Percentiles rank a stretch among this genome's conserved stretches.
Conservation (phyloP, 2,797 vertebrate genomes). For the Tauraco hartlaubi region DNA sequence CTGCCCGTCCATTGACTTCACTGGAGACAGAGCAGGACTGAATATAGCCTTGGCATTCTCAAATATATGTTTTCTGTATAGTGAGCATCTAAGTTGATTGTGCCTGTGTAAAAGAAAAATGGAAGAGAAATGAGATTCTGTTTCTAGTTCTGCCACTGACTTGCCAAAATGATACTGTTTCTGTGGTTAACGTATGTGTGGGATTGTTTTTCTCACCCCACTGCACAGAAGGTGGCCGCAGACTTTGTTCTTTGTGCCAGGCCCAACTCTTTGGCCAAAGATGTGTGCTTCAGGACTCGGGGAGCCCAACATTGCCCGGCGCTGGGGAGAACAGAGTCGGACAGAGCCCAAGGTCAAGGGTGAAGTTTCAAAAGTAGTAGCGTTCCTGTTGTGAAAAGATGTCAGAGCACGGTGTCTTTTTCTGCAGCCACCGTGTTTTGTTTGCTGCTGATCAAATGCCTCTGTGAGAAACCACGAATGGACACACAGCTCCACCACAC, state of each 20-base stretch:
- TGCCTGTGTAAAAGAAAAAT: not conserved
- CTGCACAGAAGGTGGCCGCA: accelerated
- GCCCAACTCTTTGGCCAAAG: not conserved
- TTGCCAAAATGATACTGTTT: not conserved
- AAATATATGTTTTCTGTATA: not conserved
- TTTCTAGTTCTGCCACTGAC: not conserved
- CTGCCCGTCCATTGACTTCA: not conserved
- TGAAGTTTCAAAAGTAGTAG: not conserved
- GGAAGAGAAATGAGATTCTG: not conserved
- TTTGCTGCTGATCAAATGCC: not conserved
- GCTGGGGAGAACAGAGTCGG: not conserved
- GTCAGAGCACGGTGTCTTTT: not conserved
- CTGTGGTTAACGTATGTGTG: not conserved
- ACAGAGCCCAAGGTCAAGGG: not conserved
- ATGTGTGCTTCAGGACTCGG: not conserved
- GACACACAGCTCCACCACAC: not conserved
- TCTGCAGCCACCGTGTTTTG: not conserved
- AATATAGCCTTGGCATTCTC: not conserved
- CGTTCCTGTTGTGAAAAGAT: not conserved
- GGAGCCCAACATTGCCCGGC: not conserved
- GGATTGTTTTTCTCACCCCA: not conserved
- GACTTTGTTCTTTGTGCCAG: not conserved
- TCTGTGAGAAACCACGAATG: not conserved
- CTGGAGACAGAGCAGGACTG: not conserved
- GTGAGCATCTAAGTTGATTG: not conserved